Evolutionary conservation across 2,888 invertebrate genomes (phyloP), one percentile per base, ranked within the genome.

Genomic region (Philhelius pedissequus): DNA sequence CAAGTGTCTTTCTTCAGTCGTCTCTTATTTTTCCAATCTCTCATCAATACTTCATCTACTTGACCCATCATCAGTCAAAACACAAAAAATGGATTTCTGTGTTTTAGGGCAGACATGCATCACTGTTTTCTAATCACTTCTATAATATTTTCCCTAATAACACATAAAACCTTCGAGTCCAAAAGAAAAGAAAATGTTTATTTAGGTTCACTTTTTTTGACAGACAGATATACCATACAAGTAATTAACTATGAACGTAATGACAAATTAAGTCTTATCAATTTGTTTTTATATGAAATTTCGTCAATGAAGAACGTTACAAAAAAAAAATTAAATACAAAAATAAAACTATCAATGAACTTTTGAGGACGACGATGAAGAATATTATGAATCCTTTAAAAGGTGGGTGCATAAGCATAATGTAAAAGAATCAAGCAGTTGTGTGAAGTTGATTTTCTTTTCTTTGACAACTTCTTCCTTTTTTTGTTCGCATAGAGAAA

Each of bases 31-130:
- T 25, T 22, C 1, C n/a, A 18, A 13, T 35, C 3, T 38, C 52
- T 30, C 76, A 71, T 78, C 62, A 40, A 83, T 64, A 18, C 27
- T 7, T 25, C 0, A 79, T 54, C 56, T 70, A 78, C 83, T 79
- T 83, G 83, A 79, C 69, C 74, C 27, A 60, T 68, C 80, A 79
- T 62, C 66, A 50, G 20, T 69, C 13, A 70, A 71, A 76, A 48
- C 2, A 43, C 38, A 62, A 71, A 62, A 71, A 38, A 76, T 66
- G 58, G 66, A 32, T 60, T 50, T 70, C 50, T 78, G 69, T 74
- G 64, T 74, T 78, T 83, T 69, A 56, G 62, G 64, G 40, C 62
- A 69, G 50, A 13, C 25, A 68, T 27, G 27, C 35, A 27, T 45
- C 11, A 18, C 18, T 30, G 2, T 62, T 18, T 13, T 11, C 22